Evolutionary conservation across 2,113 vertebrate species (phyloP).

Genomic region (Tamias sibiricus): DNA sequence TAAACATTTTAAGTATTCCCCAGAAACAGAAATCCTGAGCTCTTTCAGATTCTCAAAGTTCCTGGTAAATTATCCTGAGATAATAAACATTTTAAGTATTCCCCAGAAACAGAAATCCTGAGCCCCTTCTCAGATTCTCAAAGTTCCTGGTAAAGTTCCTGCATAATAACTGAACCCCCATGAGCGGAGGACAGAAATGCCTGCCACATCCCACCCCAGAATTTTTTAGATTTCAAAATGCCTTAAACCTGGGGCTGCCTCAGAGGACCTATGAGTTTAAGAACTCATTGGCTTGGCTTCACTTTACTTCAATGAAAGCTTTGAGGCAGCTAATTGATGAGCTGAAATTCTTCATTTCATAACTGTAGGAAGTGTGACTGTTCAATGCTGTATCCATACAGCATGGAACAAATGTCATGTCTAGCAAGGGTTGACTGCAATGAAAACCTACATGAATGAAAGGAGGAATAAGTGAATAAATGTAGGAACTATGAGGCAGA

Average conservation of each 20-base stretch:
- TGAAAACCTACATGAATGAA: not conserved
- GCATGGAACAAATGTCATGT: not conserved
- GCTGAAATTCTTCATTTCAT: not conserved
- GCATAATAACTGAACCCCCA: not conserved
- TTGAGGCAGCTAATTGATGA: not conserved
- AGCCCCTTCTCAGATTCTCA: not conserved
- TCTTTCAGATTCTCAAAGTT: not conserved
- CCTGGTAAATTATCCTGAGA: not conserved
- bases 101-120: not conserved
- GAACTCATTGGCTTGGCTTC: not conserved
- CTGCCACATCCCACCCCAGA: not conserved
- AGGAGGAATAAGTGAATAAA: not conserved
- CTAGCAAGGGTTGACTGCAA: not conserved
- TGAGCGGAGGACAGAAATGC: not conserved
- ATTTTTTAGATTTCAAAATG: not conserved
- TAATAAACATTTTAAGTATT: not conserved
- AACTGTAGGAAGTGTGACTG: not conserved
- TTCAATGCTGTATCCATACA: not conserved
- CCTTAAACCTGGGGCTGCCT: not conserved
- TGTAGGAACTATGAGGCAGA: not conserved
- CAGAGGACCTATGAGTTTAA: not conserved
- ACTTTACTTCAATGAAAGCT: not conserved
- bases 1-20: not conserved
- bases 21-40: not conserved
- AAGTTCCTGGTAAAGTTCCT: not conserved